Evolutionary conservation across 64 coral and sea anemone genomes (phyloP).

Genomic region (Stichodactyla helianthus): DNA sequence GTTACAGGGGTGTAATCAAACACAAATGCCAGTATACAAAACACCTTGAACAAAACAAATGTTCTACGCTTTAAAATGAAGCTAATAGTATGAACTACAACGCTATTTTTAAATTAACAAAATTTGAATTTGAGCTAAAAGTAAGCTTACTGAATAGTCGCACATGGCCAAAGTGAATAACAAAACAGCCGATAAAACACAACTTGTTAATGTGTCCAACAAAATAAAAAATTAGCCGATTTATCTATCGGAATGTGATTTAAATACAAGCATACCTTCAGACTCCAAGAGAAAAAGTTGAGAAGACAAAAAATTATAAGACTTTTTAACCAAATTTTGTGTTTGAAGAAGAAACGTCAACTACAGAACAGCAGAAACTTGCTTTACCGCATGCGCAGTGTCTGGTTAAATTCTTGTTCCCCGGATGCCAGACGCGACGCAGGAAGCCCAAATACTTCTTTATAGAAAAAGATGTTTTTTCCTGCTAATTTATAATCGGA

Average conservation of each 20-base stretch:
- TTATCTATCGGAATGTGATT: not conserved
- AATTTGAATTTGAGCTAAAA: no score
- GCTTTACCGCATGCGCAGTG: not conserved
- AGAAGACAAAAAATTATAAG: not conserved
- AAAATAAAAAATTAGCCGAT: not conserved
- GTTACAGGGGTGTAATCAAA: no score
- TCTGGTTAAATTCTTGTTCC: not conserved
- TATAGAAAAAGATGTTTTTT: not conserved
- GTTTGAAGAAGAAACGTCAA: not conserved
- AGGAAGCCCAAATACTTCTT: not conserved
- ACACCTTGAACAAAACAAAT: no score
- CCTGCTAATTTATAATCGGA: not conserved
- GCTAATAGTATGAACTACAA: no score
- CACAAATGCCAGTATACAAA: no score
- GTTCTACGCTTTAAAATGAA: no score
- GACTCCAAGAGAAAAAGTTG: not conserved
- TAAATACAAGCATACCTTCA: not conserved
- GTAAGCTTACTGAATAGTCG: not conserved
- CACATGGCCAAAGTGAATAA: not conserved
- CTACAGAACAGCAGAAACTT: not conserved
- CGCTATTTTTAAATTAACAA: no score
- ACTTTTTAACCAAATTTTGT: not conserved
- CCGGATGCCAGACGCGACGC: not conserved
- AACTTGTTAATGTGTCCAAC: not conserved
- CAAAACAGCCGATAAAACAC: not conserved